Evolutionary conservation across 2,888 invertebrate species (phyloP).

Genomic region (Metopia argyrocephala): DNA sequence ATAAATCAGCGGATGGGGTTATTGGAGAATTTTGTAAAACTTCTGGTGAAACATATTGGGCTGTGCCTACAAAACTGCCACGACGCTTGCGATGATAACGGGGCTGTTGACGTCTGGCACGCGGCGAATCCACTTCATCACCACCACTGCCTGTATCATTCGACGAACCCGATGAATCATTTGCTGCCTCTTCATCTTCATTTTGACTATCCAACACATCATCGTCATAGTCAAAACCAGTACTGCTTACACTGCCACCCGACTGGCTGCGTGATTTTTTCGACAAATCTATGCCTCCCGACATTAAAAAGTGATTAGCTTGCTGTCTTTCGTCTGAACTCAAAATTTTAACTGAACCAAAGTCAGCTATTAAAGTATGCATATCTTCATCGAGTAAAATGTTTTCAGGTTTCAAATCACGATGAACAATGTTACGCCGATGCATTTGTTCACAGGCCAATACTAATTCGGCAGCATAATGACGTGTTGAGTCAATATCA

Average conservation of each 20-base stretch:
- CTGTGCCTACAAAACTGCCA: conserved; percentile 97
- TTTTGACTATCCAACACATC: conserved; percentile 46
- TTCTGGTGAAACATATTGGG: conserved; percentile 99
- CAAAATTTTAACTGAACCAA: conserved; percentile 95
- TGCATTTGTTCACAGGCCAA: conserved; percentile 95
- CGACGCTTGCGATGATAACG: conserved; percentile 79
- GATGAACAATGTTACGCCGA: conserved; percentile 92
- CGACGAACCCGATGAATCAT: conserved; percentile 57
- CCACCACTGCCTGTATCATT: conserved; percentile 64
- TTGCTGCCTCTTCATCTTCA: conserved; percentile 51
- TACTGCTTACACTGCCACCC: conserved; percentile 43
- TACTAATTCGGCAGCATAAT: conserved; percentile 96
- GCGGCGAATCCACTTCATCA: conserved; percentile 66
- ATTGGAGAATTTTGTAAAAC: conserved; percentile 89
- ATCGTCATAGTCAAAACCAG: conserved; percentile 35
- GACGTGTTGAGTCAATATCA: conserved; percentile 91
- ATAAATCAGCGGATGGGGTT: conserved; percentile 91
- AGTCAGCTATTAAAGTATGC: conserved; percentile 98
- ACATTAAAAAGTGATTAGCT: conserved; percentile 56
- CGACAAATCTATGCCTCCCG: conserved; percentile 63
- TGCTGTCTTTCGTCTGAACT: conserved; percentile 71
- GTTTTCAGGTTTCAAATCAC: conserved; percentile 98
- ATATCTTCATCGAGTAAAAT: conserved; percentile 96
- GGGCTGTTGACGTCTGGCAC: conserved; percentile 56
- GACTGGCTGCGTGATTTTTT: conserved; percentile 60